phyloP scores from a whole-genome alignment of 2,797 vertebrate species.

The Zenarchopterus dispar region DNA sequence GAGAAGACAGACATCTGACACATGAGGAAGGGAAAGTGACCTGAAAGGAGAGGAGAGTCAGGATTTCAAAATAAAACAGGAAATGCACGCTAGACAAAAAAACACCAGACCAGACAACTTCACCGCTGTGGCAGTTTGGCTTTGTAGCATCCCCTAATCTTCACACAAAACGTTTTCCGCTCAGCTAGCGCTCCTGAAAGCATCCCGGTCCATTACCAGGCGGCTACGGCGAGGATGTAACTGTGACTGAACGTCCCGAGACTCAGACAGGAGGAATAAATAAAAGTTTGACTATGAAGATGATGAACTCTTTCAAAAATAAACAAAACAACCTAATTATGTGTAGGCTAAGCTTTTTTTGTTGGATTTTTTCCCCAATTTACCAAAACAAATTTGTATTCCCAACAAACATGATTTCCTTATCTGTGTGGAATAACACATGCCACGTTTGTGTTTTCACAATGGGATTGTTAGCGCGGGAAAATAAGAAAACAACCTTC shows the following conservation, averaged over 20 bases:
- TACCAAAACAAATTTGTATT: no score
- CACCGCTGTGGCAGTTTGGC: no score
- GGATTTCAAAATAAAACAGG: no score
- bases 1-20: no score
- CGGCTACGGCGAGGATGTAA: conserved; percentile 57
- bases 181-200: conserved; percentile 43
- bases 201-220: conserved; percentile 61
- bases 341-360: neutral
- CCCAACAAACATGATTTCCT: neutral
- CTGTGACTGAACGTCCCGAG: conserved; percentile 55
- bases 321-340: neutral
- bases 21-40: no score
- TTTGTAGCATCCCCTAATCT: neutral
- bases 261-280: conserved; percentile 38
- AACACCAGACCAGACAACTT: no score
- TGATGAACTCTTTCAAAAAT: conserved; percentile 34
- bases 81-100: no score
- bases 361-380: no score
- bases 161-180: conserved; percentile 46
- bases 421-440: conserved; percentile 3
- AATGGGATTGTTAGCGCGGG: neutral
- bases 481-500: neutral
- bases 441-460: neutral
- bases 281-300: conserved; percentile 53
- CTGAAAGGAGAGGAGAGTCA: no score